Conservation (phyloP, 2,888 invertebrate genomes). For the Limnephilus lunatus region DNA sequence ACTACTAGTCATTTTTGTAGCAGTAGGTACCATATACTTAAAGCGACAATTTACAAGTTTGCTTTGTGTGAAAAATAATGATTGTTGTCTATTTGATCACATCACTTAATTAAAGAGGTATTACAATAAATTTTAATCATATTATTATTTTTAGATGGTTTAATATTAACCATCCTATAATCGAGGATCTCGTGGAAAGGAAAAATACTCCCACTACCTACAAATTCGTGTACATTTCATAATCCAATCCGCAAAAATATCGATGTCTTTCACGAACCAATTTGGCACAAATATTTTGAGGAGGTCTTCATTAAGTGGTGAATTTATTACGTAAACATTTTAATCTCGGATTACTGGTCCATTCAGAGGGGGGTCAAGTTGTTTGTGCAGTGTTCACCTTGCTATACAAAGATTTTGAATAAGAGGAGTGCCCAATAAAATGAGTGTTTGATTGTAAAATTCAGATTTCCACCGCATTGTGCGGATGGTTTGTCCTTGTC, state of each 20-base stretch:
- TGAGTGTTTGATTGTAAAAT: background rate
- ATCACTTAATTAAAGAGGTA: background rate
- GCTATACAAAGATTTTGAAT: background rate
- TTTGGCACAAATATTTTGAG: background rate
- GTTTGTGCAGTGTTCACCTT: background rate
- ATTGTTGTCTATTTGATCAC: background rate
- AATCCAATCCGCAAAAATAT: background rate
- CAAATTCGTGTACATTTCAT: background rate
- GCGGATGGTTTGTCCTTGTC: background rate
- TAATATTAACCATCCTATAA: too few species aligned
- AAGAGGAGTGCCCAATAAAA: background rate
- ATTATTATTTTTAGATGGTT: too few species aligned
- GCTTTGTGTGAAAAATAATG: background rate
- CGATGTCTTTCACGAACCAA: background rate
- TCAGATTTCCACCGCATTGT: background rate
- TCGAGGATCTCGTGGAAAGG: too few species aligned
- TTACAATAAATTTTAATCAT: too few species aligned
- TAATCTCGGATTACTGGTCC: background rate
- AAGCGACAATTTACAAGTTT: background rate
- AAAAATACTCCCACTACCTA: too few species aligned
- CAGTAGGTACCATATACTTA: too few species aligned
- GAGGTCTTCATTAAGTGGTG: background rate
- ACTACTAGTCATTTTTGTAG: too few species aligned
- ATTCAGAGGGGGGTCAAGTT: background rate
- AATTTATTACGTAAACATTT: background rate